Evolutionary conservation across 2,888 invertebrate genomes (phyloP).

Genomic region (Sarcophaga carnaria): DNA sequence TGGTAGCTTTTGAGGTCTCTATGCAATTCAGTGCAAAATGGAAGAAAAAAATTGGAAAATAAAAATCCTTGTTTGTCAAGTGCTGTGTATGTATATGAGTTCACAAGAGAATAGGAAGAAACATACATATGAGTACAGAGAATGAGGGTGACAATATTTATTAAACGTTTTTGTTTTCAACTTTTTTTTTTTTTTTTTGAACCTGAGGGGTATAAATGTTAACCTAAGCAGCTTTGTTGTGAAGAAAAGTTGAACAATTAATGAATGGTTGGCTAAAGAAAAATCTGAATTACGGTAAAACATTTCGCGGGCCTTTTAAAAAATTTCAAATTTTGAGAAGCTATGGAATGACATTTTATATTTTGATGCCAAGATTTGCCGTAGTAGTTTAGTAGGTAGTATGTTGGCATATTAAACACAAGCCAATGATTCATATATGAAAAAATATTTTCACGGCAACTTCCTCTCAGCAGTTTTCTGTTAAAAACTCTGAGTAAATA

Average conservation of each 20-base stretch:
- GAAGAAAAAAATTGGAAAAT: background rate
- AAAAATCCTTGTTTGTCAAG: constrained; percentile 54
- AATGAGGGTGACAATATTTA: constrained; percentile 48
- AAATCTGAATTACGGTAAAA: background rate
- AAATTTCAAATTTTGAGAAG: no score
- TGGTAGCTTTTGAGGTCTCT: no score
- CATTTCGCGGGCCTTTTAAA: background rate
- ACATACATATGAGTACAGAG: constrained; percentile 3
- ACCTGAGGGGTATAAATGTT: constrained; percentile 55
- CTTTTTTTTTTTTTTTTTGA: constrained; percentile 24
- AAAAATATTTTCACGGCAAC: no score
- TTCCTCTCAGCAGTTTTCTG: no score
- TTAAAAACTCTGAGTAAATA: no score
- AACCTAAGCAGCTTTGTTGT: constrained; percentile 60
- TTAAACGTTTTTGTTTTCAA: constrained; percentile 44
- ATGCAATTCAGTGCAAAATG: background rate
- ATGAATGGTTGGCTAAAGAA: background rate
- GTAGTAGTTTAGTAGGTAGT: no score
- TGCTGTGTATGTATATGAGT: constrained; percentile 18
- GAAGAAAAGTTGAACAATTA: constrained; percentile 42
- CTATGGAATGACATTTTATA: no score
- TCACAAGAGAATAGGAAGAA: constrained; percentile 9
- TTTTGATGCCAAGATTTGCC: no score
- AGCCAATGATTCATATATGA: no score
- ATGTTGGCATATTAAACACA: no score